Percentiles rank a stretch among this genome's conserved stretches.
Conservation (phyloP, 30 jellyfish, hydroid and myxozoan species). For the Hydractinia echinata region DNA sequence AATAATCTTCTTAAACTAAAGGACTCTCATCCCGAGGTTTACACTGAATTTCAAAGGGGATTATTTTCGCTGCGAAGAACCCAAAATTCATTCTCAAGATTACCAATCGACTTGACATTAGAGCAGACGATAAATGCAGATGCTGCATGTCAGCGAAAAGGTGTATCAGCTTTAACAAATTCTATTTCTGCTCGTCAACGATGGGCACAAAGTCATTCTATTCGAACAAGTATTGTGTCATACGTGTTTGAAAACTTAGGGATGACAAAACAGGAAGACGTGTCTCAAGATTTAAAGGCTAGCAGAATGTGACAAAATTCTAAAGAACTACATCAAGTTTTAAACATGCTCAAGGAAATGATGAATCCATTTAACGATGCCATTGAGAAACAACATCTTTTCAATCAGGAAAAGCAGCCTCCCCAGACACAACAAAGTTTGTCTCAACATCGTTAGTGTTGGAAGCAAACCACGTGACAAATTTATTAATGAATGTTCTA, state of each 20-base stretch:
- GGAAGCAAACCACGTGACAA: too few relatives aligned
- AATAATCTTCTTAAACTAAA: too few relatives aligned
- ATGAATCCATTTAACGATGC: neutral
- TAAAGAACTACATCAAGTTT: neutral
- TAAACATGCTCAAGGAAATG: neutral
- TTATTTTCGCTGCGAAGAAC: too few relatives aligned
- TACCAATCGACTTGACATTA: too few relatives aligned
- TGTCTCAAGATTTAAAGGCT: neutral
- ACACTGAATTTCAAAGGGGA: too few relatives aligned
- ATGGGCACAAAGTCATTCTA: slow-evolving; percentile 19
- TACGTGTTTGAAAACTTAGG: neutral
- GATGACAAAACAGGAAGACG: neutral
- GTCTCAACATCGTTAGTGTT: too few relatives aligned
- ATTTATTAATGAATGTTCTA: neutral
- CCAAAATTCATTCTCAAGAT: too few relatives aligned
- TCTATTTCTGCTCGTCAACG: slow-evolving; percentile 11
- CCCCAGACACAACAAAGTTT: too few relatives aligned
- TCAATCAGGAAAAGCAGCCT: slow-evolving; percentile 9
- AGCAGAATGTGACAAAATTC: neutral
- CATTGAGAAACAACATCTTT: neutral
- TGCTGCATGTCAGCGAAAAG: neutral
- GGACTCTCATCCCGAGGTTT: too few relatives aligned
- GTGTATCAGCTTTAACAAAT: neutral
- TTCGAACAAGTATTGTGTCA: neutral
- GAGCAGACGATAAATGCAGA: too few relatives aligned